Base-by-base conservation (phyloP, 2,797 vertebrate genomes). In the Simalia tracyae region DNA sequence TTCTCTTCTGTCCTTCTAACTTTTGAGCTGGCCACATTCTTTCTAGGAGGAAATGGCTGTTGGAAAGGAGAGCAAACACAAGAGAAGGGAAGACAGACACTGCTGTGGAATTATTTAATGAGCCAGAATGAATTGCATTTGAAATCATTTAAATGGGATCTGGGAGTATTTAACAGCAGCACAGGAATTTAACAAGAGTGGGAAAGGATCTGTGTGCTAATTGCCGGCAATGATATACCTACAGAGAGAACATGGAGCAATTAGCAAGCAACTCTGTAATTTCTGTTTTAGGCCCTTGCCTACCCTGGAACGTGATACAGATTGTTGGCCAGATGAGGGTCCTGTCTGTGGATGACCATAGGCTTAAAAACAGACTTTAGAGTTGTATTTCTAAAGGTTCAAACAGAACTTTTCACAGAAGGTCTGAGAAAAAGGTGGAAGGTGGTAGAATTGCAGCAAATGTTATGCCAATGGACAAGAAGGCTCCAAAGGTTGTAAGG, bases 91-190 rank as follows among this genome's bases (percentile, higher is more conserved):
- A 8, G 95, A 97, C 96, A 97, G 96, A 96, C 96, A 95, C 89
- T 95, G 96, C 96, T 96, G 95, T 95, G 96, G 97, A 97, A 97
- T 97, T 97, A 97, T 97, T 97, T 98, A 98, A 98, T 96, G 95
- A 97, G 97, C 96, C 96, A 97, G 97, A 98, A 98, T 98, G 97
- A 97, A 98, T 98, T 98, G 97, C 96, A 95, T 97, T 97, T 96
- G 96, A 97, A 97, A 97, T 98, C 96, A 97, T 97, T 98, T 97
- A 97, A 98, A 96, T 97, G 97, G 97, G 98, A 97, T 97, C 97
- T 97, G 98, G 98, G 97, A 98, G 97, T 97, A 97, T 97, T 97
- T 97, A 98, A 97, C 97, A 96, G 96, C 96, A 97, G 96, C 97
- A 94, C 92, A 96, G 97, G 97, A 98, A 97, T 97, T 97, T 98